Conservation (phyloP, 2,797 vertebrate genomes). For the Tinamus major region DNA sequence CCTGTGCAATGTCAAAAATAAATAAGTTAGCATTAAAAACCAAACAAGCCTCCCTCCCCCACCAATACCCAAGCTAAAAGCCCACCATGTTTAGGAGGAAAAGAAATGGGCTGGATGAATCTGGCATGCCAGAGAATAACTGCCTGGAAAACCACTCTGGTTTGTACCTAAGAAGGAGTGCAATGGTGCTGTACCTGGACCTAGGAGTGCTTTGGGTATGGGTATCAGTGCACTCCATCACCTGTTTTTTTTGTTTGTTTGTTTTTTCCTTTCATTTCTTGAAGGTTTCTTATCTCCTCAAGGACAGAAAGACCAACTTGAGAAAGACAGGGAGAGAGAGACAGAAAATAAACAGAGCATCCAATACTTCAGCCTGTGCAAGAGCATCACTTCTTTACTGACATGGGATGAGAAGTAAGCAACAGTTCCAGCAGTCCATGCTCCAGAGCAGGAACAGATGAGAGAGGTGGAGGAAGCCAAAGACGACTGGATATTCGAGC, state of each 20-base stretch:
- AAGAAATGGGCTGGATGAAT: neutral
- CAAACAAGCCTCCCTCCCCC: neutral
- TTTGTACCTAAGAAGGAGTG: neutral
- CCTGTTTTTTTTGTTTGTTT: too few species aligned
- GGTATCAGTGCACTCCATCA: accelerated
- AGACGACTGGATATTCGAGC: neutral
- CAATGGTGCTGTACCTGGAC: neutral
- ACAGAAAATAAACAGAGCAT: neutral
- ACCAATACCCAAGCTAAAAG: neutral
- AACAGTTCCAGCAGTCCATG: neutral
- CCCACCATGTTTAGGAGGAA: accelerated
- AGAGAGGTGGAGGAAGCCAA: neutral
- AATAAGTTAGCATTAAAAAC: conserved; percentile 59
- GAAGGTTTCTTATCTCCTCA: neutral
- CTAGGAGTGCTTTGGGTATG: neutral
- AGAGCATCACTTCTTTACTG: neutral
- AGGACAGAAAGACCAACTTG: neutral
- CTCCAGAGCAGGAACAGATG: neutral
- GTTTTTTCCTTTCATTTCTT: neutral
- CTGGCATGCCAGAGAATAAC: neutral
- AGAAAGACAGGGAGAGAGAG: neutral
- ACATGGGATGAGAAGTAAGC: neutral
- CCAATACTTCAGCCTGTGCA: neutral
- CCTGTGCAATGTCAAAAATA: conserved; percentile 30
- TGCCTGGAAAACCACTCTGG: neutral